Conservation (phyloP, 1,140 invertebrate genomes). For the Tetraneura akinire region DNA sequence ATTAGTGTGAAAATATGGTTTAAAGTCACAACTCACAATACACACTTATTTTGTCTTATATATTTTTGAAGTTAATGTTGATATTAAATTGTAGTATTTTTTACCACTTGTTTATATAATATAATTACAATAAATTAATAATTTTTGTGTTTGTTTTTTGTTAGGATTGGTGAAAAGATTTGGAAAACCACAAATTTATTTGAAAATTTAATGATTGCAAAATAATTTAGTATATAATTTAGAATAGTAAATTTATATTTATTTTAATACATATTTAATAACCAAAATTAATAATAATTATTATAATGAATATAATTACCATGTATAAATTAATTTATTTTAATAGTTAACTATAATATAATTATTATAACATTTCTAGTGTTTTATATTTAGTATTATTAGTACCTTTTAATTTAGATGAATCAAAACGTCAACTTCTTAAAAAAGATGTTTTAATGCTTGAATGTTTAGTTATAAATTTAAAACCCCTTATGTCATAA, state of each 20-base stretch:
- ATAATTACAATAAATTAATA: too few species aligned
- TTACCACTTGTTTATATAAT: too few species aligned
- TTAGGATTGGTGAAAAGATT: background rate
- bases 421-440: too few species aligned
- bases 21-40: too few species aligned
- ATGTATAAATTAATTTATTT: constrained; percentile 32
- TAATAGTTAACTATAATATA: constrained; percentile 14
- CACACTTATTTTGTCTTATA: too few species aligned
- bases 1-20: too few species aligned
- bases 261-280: constrained; percentile 33
- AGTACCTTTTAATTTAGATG: background rate
- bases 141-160: too few species aligned
- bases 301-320: constrained; percentile 27
- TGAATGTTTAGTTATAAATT: too few species aligned
- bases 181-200: background rate
- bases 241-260: background rate
- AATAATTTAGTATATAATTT: constrained; percentile 27
- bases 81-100: too few species aligned
- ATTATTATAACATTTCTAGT: constrained; percentile 18
- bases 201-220: background rate
- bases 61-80: too few species aligned
- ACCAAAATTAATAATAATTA: constrained; percentile 27
- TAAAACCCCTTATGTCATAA: too few species aligned
- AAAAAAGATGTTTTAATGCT: too few species aligned
- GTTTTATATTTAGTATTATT: constrained; percentile 16